Evolutionary conservation across 1,140 invertebrate species (phyloP), one percentile per base, ranked within the genome.

Genomic region (Formica selysi): DNA sequence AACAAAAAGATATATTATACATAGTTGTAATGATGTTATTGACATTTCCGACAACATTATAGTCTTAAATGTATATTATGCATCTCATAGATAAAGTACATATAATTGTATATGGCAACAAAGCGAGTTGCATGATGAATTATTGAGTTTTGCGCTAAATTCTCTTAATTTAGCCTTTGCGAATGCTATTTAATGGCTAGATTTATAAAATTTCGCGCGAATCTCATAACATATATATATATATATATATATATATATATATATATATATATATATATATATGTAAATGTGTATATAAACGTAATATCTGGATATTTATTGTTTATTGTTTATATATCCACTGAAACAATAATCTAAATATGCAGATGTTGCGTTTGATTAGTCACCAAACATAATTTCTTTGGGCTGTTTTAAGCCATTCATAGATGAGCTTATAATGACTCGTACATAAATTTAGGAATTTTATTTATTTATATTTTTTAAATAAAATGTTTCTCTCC

Each of bases 101-200:
- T 29, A 80, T 80, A 70, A 79, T 57, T 10, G 3, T 41, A 80
- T 59, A 80, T 80, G 65, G 64, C 64, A 44, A 80, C 68, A 44
- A 38, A 3, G 26, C 29, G 26, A 76, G 2, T 62, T 62, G n/a
- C 32, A 13, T 38, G 16, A 57, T 5, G 2, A 59, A 80, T 3
- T 80, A 70, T 16, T 32, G 11, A 68, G 32, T 11, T 44, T 57
- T 1, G 3, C 22, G 16, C 8, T 70, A 41, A 29, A 67, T 57
- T 80, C 10, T 44, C 10, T 48, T 11, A 51, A 22, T 67, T 16
- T 59, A 57, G 16, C 8, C 38, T 41, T 70, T 67, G 29, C n/a
- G 5, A 51, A 4, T 32, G 61, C 32, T 54, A 80, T 10, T 80
- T 80, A 51, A 51, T 1, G 16, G 48, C 48, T 51, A 51, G 48